Percentiles rank a stretch among this genome's conserved stretches.
Conservation (phyloP, 2,113 vertebrate genomes). For the human region GRCh38 chr3:122467001-122467500, state of each 20-base stretch:
- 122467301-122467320: slow-evolving; percentile 76
- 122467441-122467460: neutral
- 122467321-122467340: slow-evolving; percentile 95
- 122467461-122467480: neutral
- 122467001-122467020: too few species aligned
- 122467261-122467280: neutral
- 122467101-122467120: slow-evolving; percentile 26
- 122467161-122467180: slow-evolving; percentile 38
- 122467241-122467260: slow-evolving; percentile 12
- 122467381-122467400: slow-evolving; percentile 94
- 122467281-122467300: slow-evolving; percentile 35
- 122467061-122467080: neutral
- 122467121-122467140: slow-evolving; percentile 20
- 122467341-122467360: slow-evolving; percentile 96
- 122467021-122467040: too few species aligned
- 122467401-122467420: slow-evolving; percentile 97
- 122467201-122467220: slow-evolving; percentile 44
- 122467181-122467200: neutral
- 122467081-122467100: slow-evolving; percentile 18
- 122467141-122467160: neutral
- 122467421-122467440: slow-evolving; percentile 92
- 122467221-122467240: slow-evolving; percentile 30
- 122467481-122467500: neutral
- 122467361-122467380: slow-evolving; percentile 97
- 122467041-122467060: too few species aligned